Evolutionary conservation across 2,888 invertebrate genomes (phyloP).

Genomic region (Mechanitis mazaeus): DNA sequence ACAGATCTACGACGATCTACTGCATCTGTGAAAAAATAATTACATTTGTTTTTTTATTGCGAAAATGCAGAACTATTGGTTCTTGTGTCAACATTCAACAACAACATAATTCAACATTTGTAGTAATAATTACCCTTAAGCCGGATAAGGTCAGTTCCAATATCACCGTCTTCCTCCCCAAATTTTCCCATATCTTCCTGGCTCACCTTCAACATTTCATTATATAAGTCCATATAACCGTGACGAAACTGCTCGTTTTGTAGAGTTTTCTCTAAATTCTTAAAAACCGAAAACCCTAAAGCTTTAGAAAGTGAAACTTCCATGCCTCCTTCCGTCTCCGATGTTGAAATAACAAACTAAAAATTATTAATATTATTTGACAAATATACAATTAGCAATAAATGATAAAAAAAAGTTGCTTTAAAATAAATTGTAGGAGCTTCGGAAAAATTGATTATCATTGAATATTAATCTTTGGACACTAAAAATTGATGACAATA

Average conservation of each 20-base stretch:
- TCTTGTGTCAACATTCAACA: too few relatives aligned
- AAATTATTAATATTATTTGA: slow-evolving; percentile 7
- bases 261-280: slow-evolving; percentile 32
- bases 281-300: slow-evolving; percentile 39
- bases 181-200: slow-evolving; percentile 41
- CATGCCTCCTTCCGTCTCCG: slow-evolving; percentile 4
- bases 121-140: slow-evolving; percentile 33
- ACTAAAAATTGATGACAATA: too few relatives aligned
- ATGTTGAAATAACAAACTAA: slow-evolving; percentile 14
- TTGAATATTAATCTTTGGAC: too few relatives aligned
- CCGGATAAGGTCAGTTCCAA: slow-evolving; percentile 29
- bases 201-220: slow-evolving; percentile 47
- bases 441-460: too few relatives aligned
- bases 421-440: too few relatives aligned
- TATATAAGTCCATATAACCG: slow-evolving; percentile 46
- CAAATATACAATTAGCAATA: too few relatives aligned
- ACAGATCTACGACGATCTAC: slow-evolving; percentile 39
- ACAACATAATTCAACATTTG: too few relatives aligned
- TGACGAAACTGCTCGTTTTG: slow-evolving; percentile 37
- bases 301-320: slow-evolving; percentile 44
- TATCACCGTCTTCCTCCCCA: slow-evolving; percentile 38
- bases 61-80: too few relatives aligned
- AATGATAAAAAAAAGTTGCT: too few relatives aligned
- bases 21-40: slow-evolving; percentile 26
- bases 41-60: too few relatives aligned